Evolutionary conservation across 2,113 vertebrate genomes (phyloP).

Genomic region (Enhydra lutris): DNA sequence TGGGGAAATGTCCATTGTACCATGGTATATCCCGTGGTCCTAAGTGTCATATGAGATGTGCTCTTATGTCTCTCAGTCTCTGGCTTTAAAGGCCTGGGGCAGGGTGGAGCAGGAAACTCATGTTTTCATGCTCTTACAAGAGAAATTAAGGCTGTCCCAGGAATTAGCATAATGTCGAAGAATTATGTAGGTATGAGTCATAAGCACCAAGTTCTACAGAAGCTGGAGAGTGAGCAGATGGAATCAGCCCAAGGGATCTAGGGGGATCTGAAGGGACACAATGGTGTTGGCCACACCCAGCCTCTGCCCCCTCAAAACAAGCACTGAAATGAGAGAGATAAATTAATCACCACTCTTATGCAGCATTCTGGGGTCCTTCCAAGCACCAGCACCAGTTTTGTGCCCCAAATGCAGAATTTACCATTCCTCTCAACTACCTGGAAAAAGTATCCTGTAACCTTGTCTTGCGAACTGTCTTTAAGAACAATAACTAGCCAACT

Average conservation of each 20-base stretch:
- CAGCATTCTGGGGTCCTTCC: background rate
- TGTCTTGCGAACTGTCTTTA: background rate
- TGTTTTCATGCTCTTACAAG: background rate
- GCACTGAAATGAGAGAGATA: background rate
- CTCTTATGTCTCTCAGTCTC: background rate
- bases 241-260: background rate
- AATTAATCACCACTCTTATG: background rate
- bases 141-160: background rate
- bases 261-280: background rate
- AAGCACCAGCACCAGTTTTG: background rate
- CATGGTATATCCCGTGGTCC: fast-evolving
- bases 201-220: background rate
- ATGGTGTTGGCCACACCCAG: background rate
- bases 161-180: background rate
- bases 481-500: background rate
- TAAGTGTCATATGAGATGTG: too few species aligned
- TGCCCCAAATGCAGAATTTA: background rate
- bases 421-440: background rate
- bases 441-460: background rate
- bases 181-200: background rate
- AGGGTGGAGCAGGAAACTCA: background rate
- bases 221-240: background rate
- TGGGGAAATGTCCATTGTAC: background rate
- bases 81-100: background rate
- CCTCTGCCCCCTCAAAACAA: background rate